A percentile compares a stretch with the other conserved stretches of the same genome.
These are phyloP conservation scores for Rhadina sibilatrix DNA, from an alignment of 2,113 vertebrate genomes.

Conservation along the genomic window DNA sequence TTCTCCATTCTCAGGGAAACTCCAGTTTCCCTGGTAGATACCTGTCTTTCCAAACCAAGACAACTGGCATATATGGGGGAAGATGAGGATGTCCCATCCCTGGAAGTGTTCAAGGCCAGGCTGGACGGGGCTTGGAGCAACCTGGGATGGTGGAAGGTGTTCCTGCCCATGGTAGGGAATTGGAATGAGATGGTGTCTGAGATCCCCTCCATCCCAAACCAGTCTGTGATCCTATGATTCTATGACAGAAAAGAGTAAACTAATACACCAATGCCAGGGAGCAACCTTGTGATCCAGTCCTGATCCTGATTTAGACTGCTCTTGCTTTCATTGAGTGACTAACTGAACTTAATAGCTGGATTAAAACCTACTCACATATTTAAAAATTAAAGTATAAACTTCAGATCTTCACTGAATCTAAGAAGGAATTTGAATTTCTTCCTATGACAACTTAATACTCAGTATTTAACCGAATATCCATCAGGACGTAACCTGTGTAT, in stretches of 20 bases:
- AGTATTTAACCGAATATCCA: neutral
- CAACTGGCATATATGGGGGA: neutral
- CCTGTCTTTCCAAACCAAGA: no score
- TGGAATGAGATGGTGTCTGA: neutral
- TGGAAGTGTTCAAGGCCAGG: neutral
- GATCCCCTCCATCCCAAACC: neutral
- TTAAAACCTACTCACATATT: neutral
- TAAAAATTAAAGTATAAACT: neutral
- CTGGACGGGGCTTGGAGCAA: fast-evolving
- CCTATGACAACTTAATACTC: neutral
- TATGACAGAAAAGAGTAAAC: neutral
- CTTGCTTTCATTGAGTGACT: neutral
- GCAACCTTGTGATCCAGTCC: fast-evolving
- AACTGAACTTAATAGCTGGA: neutral
- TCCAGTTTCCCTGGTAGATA: no score
- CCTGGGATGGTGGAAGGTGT: fast-evolving
- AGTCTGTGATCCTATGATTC: neutral
- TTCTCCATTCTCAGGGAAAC: no score
- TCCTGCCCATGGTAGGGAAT: neutral
- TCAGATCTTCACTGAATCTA: neutral
- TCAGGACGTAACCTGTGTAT: neutral
- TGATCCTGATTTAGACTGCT: neutral
- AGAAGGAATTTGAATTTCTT: neutral
- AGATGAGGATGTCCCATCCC: neutral
- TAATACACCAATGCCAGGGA: neutral